These are phyloP conservation scores for Tipula vernalis DNA, from an alignment of 2,888 invertebrate species.

Conservation along the genomic window DNA sequence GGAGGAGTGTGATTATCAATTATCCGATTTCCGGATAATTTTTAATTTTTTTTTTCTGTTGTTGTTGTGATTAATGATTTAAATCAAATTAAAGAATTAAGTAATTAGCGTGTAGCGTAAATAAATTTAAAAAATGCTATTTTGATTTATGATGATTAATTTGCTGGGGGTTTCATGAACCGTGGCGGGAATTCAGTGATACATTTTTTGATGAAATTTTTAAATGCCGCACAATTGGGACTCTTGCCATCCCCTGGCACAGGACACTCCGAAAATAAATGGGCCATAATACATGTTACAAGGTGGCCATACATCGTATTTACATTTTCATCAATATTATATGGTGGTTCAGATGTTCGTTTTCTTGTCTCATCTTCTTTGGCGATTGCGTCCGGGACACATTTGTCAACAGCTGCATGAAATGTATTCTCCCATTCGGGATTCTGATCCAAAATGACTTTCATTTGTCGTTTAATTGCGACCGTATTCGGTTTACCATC, in stretches of 20 bases:
- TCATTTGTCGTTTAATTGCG: neutral
- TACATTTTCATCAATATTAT: neutral
- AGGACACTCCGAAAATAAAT: neutral
- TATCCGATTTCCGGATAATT: neutral
- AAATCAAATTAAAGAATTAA: neutral
- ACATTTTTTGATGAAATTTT: neutral
- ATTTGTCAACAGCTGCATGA: neutral
- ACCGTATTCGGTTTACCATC: neutral
- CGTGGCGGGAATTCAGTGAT: neutral
- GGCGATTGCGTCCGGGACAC: neutral
- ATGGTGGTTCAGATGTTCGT: neutral
- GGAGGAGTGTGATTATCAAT: neutral
- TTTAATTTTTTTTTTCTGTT: no score
- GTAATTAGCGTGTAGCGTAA: neutral
- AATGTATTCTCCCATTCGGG: neutral
- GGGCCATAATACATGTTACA: neutral
- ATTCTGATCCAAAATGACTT: neutral
- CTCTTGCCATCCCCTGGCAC: neutral
- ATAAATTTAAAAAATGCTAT: neutral
- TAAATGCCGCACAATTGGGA: neutral
- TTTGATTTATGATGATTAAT: neutral
- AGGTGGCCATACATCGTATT: neutral
- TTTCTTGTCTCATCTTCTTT: neutral
- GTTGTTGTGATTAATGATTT: neutral
- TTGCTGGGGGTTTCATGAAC: neutral